Percentiles rank a stretch among this genome's conserved stretches.
Conservation (phyloP, 2,797 vertebrate genomes). For the Pampus argenteus region DNA sequence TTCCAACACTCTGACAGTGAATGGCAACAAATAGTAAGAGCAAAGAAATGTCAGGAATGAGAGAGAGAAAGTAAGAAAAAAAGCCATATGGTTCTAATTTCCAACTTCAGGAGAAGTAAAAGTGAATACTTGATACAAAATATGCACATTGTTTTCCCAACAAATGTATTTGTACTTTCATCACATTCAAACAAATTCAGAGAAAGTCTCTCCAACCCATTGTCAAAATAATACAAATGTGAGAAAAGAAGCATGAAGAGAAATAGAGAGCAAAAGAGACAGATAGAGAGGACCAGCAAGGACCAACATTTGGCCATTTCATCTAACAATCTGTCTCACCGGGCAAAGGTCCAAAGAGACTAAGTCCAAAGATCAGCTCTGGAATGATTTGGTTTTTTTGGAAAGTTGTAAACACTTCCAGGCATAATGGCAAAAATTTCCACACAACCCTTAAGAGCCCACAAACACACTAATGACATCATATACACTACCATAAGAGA, state of each 20-base stretch:
- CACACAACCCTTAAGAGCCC: not conserved
- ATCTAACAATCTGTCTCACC: constrained; percentile 41
- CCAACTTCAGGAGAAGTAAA: constrained; percentile 36
- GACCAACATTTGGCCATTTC: constrained; percentile 18
- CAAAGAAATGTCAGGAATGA: constrained; percentile 61
- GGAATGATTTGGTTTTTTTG: constrained; percentile 4
- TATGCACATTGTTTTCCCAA: constrained; percentile 8
- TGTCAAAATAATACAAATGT: not conserved
- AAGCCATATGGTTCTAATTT: constrained; percentile 68
- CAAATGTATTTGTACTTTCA: not conserved
- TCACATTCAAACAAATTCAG: constrained; percentile 16
- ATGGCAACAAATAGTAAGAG: constrained; percentile 40
- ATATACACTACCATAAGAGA: not conserved
- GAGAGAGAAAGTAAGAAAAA: not conserved
- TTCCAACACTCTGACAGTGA: constrained; percentile 28
- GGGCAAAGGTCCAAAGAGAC: constrained; percentile 27
- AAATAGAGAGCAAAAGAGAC: not conserved
- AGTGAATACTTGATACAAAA: constrained; percentile 11
- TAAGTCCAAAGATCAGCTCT: constrained; percentile 23
- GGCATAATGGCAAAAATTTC: constrained; percentile 1
- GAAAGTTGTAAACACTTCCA: constrained; percentile 6
- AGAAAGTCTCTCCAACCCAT: not conserved
- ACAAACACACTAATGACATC: not conserved
- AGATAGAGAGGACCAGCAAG: not conserved
- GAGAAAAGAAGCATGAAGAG: not conserved